Evolutionary conservation across 2,888 invertebrate genomes (phyloP), one percentile per base, ranked within the genome.

Genomic region (Hydroisotoma schaefferi): DNA sequence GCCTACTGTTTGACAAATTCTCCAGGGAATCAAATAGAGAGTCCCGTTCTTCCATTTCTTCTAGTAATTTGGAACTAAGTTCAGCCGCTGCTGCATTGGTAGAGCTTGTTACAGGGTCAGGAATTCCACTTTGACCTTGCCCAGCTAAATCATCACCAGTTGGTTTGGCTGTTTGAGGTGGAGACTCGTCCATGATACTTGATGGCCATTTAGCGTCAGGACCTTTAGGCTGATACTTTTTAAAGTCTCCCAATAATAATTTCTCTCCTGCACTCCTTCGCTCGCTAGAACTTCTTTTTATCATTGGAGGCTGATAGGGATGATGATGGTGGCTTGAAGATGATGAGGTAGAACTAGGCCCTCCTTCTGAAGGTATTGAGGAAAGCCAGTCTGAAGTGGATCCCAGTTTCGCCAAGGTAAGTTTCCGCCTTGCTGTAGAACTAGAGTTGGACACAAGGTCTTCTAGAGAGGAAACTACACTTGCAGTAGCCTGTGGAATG

Each of bases 401-500:
- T 5, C 70, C 72, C 2, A 70, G 58, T 29, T 64, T 62, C 6
- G 68, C 66, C 40, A 71, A 18, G 0, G 69, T 68, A 44, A 81
- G 78, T 74, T 78, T 80, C 64, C 82, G 74, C 71, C 81, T 81
- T 1, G 81, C 78, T 65, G 81, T 76, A 27, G 84, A 83, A 73
- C 84, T 84, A 18, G 81, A 81, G 75, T 54, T 37, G 8, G 49
- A 46, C 0, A 84, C 84, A 29, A 83, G 82, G 74, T 84, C 84
- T 72, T 87, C 87, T 47, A 86, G 74, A 1, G 84, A 82, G 69
- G 81, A 84, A 1, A 85, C 85, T 0, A 82, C 81, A 66, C 83
- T 83, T 48, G 85, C 85, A 1, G 84, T 85, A 1, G 86, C 85
- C 75, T 85, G 85, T 49, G 86, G 75, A 18, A 86, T 76, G 2